These are phyloP conservation scores for Pseudois nayaur DNA, from an alignment of 2,113 vertebrate species.

Conservation along the genomic window DNA sequence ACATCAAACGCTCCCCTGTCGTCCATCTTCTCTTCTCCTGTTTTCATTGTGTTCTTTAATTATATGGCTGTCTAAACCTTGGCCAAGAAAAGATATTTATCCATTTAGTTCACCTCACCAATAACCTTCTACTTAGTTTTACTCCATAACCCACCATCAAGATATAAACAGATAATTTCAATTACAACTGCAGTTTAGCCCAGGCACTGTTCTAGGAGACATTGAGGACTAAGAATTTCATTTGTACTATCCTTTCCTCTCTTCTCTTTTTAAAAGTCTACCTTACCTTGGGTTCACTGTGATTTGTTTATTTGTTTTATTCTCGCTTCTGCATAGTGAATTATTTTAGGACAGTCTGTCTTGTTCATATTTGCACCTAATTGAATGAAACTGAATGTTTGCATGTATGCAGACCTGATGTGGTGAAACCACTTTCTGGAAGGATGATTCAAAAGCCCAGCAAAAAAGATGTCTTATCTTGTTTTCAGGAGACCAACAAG, in stretches of 20 bases:
- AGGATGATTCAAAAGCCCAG: background rate
- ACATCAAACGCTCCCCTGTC: background rate
- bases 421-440: background rate
- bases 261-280: background rate
- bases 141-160: background rate
- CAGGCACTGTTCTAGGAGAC: background rate
- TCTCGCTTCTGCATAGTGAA: background rate
- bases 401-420: background rate
- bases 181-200: background rate
- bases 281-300: background rate
- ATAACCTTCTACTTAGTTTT: background rate
- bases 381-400: conserved; percentile 11
- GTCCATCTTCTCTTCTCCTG: background rate
- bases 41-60: background rate
- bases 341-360: background rate
- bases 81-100: background rate
- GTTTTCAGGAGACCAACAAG: background rate
- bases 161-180: background rate
- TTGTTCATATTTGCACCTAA: conserved; percentile 19
- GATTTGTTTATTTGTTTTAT: background rate
- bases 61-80: background rate
- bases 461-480: background rate
- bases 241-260: background rate
- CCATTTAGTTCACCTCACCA: background rate
- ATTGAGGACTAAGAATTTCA: background rate